A percentile compares a stretch with the other conserved stretches of the same genome.
Evolutionary conservation across 2,888 invertebrate species (phyloP).

Genomic region (Andrena flavipes): DNA sequence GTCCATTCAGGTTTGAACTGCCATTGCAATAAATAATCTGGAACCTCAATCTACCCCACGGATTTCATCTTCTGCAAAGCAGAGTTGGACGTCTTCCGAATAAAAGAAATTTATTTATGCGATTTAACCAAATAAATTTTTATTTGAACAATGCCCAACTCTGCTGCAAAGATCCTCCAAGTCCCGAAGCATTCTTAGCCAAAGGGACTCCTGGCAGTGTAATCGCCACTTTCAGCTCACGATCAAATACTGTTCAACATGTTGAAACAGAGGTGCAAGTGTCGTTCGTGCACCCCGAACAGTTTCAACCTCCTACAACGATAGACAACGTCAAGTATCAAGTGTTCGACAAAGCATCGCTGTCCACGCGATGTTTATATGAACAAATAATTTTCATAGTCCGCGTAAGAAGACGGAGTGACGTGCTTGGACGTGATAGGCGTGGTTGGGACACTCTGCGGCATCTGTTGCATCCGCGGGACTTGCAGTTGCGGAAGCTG

Average conservation of each 20-base stretch:
- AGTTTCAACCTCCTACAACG: not conserved
- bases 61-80: not conserved
- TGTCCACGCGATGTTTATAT: conserved; percentile 83
- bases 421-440: conserved; percentile 82
- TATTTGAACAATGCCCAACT: no score
- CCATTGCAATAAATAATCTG: conserved; percentile 33
- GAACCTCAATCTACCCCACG: not conserved
- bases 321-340: not conserved
- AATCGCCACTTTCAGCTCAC: not conserved
- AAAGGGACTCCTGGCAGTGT: not conserved
- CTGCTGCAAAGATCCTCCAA: no score
- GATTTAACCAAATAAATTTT: no score
- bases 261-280: conserved; percentile 14
- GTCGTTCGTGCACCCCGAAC: no score
- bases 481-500: conserved; percentile 70
- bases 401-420: conserved; percentile 85
- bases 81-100: no score
- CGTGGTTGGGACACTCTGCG: conserved; percentile 83
- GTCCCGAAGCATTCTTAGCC: not conserved
- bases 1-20: not conserved
- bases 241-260: conserved; percentile 41
- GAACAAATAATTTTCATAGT: conserved; percentile 89
- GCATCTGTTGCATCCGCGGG: conserved; percentile 74
- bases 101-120: no score
- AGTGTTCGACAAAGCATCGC: not conserved